Evolutionary conservation across 2,797 vertebrate species (phyloP).

Genomic region (Taeniopygia guttata): DNA sequence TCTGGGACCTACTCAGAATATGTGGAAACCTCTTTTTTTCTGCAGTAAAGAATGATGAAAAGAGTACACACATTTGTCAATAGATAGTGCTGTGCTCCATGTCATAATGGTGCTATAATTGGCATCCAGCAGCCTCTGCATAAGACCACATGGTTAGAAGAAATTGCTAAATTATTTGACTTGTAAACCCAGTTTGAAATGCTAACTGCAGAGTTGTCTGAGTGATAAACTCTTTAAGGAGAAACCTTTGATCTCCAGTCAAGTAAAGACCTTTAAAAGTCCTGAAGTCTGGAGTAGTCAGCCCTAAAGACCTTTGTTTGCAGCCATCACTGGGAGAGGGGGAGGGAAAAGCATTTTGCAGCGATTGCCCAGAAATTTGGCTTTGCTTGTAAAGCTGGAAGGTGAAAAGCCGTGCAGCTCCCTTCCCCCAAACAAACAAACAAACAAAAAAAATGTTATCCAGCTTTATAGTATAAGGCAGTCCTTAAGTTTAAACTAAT

Average conservation of each 20-base stretch:
- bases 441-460: not conserved
- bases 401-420: slow-evolving; percentile 42
- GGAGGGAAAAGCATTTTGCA: slow-evolving; percentile 55
- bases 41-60: not conserved
- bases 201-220: slow-evolving; percentile 65
- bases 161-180: slow-evolving; percentile 68
- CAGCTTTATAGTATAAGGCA: slow-evolving; percentile 12
- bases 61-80: not conserved
- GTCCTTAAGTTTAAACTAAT: slow-evolving; percentile 24
- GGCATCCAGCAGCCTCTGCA: slow-evolving; percentile 38
- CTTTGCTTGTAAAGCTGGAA: slow-evolving; percentile 59
- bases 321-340: slow-evolving; percentile 40
- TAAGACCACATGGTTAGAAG: slow-evolving; percentile 53
- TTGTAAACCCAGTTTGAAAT: slow-evolving; percentile 67
- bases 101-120: slow-evolving; percentile 40
- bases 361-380: slow-evolving; percentile 55
- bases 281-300: slow-evolving; percentile 45
- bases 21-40: not conserved
- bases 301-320: slow-evolving; percentile 62
- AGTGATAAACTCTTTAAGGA: slow-evolving; percentile 65
- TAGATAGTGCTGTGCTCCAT: slow-evolving; percentile 7
- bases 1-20: not conserved
- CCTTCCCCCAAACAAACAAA: not conserved
- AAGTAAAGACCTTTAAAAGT: slow-evolving; percentile 62
- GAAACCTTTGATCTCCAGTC: slow-evolving; percentile 67